Evolutionary conservation across 2,113 vertebrate species (phyloP).

Genomic region (Aythya baeri): DNA sequence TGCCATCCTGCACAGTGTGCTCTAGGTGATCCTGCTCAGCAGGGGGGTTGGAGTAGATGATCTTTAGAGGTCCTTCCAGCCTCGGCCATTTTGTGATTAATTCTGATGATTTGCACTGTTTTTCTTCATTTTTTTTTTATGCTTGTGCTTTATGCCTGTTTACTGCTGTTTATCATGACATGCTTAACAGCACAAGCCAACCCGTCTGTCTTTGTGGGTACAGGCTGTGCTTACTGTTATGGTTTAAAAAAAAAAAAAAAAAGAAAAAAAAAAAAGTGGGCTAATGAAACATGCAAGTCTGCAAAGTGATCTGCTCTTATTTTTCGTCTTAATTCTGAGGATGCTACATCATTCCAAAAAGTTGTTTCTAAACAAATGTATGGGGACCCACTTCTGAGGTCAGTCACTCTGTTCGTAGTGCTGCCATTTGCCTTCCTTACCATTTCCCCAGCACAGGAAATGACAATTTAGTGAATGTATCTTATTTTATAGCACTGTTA

Average conservation of each 20-base stretch:
- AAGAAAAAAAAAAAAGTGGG: background rate
- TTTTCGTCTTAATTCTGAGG: background rate
- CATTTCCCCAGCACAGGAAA: background rate
- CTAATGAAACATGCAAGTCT: background rate
- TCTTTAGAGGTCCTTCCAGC: too few relatives aligned
- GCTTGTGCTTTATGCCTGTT: background rate
- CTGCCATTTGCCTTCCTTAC: fast-evolving
- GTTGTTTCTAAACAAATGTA: background rate
- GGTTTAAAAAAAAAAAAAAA: background rate
- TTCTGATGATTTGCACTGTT: fast-evolving
- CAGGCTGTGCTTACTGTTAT: fast-evolving
- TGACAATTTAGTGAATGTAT: background rate
- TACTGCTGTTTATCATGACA: fast-evolving
- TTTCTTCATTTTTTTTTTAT: background rate
- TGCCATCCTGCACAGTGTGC: too few relatives aligned
- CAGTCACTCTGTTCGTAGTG: background rate
- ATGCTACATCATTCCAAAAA: background rate
- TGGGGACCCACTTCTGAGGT: fast-evolving
- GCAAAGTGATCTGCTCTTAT: fast-evolving
- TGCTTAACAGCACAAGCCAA: background rate
- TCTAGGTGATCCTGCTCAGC: too few relatives aligned
- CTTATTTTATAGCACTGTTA: background rate
- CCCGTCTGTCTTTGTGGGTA: background rate
- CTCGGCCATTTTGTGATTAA: too few relatives aligned
- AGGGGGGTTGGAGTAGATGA: too few relatives aligned